Conservation (phyloP, 2,113 vertebrate genomes). For the Puma concolor region DNA sequence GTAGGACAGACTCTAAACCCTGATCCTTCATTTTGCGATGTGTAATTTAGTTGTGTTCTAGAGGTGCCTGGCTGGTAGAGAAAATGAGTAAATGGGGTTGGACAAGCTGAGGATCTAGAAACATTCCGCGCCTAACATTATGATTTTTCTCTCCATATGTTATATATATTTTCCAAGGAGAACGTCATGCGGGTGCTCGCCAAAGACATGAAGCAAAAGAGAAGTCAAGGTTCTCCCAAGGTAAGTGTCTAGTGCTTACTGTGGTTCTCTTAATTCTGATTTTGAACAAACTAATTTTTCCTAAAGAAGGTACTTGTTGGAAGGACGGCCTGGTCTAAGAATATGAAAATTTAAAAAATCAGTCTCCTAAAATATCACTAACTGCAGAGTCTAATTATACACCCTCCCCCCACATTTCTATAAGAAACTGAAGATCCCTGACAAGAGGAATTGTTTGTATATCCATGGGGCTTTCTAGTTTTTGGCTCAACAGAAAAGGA, state of each 20-base stretch:
- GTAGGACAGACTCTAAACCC: too few species aligned
- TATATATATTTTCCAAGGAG: constrained; percentile 71
- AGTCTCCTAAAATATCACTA: not conserved
- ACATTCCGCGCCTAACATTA: not conserved
- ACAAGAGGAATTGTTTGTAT: not conserved
- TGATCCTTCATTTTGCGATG: not conserved
- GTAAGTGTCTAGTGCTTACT: not conserved
- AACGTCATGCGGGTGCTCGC: constrained; percentile 61
- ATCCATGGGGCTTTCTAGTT: not conserved
- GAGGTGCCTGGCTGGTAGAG: not conserved
- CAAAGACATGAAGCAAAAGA: constrained; percentile 56
- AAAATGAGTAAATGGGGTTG: not conserved
- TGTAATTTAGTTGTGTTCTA: not conserved
- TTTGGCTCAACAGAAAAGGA: not conserved
- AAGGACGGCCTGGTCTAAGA: not conserved
- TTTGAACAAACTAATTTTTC: not conserved
- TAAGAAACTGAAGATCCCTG: not conserved
- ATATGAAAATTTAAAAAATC: not conserved
- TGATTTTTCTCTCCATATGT: not conserved
- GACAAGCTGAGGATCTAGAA: not conserved
- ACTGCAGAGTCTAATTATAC: not conserved
- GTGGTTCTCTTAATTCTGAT: not conserved
- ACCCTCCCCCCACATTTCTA: not conserved
- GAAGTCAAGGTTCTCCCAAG: constrained; percentile 38
- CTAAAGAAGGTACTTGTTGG: not conserved